phyloP scores from a whole-genome alignment of 1,140 invertebrate species.

The Hormaphis cornu region DNA sequence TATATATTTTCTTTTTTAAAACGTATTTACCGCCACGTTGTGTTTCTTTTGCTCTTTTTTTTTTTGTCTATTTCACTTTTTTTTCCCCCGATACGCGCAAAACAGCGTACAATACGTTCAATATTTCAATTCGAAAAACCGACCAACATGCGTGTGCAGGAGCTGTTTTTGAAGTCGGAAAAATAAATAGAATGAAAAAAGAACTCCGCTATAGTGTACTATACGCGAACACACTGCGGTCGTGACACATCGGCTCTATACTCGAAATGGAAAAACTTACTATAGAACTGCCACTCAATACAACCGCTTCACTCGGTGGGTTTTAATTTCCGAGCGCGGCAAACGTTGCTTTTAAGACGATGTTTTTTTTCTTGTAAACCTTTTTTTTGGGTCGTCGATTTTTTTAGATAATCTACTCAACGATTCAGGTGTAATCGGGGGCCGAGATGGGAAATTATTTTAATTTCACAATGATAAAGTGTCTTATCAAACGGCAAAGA shows the following conservation, averaged over 20 bases:
- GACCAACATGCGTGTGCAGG: not conserved
- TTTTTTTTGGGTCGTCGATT: too few species aligned
- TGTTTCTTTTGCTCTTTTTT: not conserved
- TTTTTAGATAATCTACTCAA: too few species aligned
- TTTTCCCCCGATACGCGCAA: not conserved
- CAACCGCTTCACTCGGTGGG: not conserved
- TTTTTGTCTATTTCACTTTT: not conserved
- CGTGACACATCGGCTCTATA: not conserved
- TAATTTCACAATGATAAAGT: too few species aligned
- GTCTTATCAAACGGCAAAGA: too few species aligned
- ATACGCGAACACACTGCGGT: not conserved
- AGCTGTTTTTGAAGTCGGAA: not conserved
- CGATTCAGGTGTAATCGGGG: too few species aligned
- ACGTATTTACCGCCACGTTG: too few species aligned
- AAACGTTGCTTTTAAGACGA: too few species aligned
- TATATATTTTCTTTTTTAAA: too few species aligned
- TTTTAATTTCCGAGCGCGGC: too few species aligned
- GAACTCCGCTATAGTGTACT: too few species aligned
- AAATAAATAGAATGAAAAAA: not conserved
- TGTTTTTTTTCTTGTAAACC: too few species aligned
- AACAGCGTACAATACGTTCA: not conserved
- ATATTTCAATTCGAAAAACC: constrained; percentile 1
- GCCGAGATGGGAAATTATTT: too few species aligned
- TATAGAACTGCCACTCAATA: not conserved
- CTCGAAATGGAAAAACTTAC: not conserved